Conservation (phyloP, 1,140 invertebrate species). For the Matsumurasca onukii region DNA sequence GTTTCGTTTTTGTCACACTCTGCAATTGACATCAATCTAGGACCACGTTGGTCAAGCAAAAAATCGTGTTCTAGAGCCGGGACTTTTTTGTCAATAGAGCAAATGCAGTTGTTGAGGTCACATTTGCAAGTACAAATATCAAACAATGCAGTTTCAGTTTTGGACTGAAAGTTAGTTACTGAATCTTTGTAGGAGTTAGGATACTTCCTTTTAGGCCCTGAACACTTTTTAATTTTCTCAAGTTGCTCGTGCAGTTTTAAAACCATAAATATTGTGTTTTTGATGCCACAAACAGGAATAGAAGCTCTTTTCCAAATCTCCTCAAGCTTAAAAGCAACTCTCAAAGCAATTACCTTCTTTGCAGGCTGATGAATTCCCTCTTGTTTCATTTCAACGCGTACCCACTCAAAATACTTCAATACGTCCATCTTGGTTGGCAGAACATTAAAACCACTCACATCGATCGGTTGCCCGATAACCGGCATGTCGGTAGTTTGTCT, state of each 20-base stretch:
- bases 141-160: background rate
- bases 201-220: constrained; percentile 6
- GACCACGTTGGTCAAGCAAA: background rate
- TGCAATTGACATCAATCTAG: background rate
- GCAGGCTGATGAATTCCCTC: constrained; percentile 7
- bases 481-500: constrained; percentile 10
- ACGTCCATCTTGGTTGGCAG: background rate
- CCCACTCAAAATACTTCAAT: constrained; percentile 3
- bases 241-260: constrained; percentile 11
- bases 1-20: background rate
- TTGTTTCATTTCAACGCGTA: background rate
- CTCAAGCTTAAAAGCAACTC: constrained; percentile 1
- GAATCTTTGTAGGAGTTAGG: background rate
- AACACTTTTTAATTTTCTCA: constrained; percentile 2
- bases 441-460: constrained; percentile 11
- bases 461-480: constrained; percentile 2
- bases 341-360: background rate
- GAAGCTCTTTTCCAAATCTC: background rate
- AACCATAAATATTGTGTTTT: constrained; percentile 11
- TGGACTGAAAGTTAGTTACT: background rate
- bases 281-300: background rate
- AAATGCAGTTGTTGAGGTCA: background rate
- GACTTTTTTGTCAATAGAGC: background rate
- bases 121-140: constrained; percentile 18
- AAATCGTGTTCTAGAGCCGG: constrained; percentile 7